Conservation (phyloP, 2,888 invertebrate species). For the Creontiades dilutus region DNA sequence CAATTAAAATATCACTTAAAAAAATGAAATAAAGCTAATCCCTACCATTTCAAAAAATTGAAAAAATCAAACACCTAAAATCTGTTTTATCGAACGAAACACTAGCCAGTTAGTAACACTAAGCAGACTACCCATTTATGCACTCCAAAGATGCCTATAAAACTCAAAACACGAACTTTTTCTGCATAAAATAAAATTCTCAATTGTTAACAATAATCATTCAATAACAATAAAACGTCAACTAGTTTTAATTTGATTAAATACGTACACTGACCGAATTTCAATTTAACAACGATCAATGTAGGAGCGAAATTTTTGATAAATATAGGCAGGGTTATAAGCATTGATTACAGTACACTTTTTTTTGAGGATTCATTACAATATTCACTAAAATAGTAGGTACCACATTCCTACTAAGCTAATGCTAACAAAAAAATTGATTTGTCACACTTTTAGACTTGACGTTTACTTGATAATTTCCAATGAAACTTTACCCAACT, state of each 20-base stretch:
- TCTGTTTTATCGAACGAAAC: neutral
- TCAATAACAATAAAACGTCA: neutral
- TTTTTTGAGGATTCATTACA: neutral
- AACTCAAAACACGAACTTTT: neutral
- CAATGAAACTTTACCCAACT: neutral
- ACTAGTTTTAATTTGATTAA: slow-evolving; percentile 38
- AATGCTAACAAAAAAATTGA: neutral
- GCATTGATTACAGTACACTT: no score
- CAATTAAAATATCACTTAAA: neutral
- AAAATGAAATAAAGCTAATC: neutral
- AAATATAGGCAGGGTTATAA: no score
- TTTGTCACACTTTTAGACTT: slow-evolving; percentile 23
- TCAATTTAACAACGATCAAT: neutral
- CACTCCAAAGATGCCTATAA: neutral
- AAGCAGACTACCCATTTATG: neutral
- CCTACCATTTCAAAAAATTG: neutral
- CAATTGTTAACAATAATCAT: slow-evolving; percentile 41
- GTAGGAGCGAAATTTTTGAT: neutral
- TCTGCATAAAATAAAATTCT: slow-evolving; percentile 47
- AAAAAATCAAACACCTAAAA: neutral
- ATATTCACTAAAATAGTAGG: neutral
- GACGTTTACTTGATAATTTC: neutral
- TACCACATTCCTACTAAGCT: neutral
- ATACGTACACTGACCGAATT: neutral
- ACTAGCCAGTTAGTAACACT: neutral